A percentile compares a stretch with the other conserved stretches of the same genome.
Conservation (phyloP, 2,113 vertebrate genomes). For the Callaeas wilsoni region DNA sequence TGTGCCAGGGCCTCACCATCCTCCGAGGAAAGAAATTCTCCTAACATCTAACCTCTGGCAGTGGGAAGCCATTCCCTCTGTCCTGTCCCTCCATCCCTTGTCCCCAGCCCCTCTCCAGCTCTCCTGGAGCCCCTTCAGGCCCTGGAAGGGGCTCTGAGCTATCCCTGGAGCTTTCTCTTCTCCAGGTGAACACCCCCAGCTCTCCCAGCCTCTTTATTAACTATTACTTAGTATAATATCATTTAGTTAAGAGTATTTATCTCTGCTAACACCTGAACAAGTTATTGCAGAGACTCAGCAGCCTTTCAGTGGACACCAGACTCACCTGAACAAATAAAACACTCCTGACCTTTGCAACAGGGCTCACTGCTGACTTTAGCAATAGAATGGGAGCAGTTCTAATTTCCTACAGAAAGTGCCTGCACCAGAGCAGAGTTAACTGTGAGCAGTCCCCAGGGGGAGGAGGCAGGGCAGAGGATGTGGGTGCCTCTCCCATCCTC, state of each 20-base stretch:
- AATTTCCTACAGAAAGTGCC: not conserved
- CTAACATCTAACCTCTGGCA: not conserved
- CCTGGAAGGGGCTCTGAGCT: not conserved
- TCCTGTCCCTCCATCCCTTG: not conserved
- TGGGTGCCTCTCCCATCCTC: constrained; percentile 54
- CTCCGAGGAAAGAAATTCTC: not conserved
- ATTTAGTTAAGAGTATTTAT: not conserved
- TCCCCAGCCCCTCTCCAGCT: not conserved
- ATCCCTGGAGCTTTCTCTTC: not conserved
- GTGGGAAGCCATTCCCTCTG: not conserved
- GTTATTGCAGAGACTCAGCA: not conserved
- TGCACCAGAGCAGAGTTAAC: not conserved
- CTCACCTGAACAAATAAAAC: not conserved
- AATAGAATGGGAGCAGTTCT: accelerated
- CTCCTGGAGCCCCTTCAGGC: not conserved
- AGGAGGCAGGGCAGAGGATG: constrained; percentile 51
- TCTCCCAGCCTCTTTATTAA: not conserved
- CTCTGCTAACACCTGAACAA: not conserved
- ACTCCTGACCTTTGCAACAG: not conserved
- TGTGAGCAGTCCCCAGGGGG: not conserved
- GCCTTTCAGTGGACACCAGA: not conserved
- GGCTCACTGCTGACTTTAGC: not conserved
- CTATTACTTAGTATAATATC: not conserved
- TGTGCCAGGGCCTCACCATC: not conserved
- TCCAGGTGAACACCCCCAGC: not conserved